These are phyloP conservation scores for Microplitis mediator DNA, from an alignment of 1,140 invertebrate genomes.

Conservation along the genomic window DNA sequence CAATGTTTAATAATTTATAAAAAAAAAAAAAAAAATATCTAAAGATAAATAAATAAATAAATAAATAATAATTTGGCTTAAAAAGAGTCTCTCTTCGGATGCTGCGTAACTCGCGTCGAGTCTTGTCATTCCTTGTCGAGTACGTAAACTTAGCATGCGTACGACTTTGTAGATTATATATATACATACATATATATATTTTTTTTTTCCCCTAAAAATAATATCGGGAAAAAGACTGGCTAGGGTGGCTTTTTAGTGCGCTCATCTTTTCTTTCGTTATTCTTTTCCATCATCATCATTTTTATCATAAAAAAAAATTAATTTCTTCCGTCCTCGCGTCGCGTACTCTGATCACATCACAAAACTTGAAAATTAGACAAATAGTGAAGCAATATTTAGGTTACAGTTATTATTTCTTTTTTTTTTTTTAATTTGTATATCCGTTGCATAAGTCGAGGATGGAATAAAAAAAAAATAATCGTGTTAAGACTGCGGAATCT, in stretches of 20 bases:
- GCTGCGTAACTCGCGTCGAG: constrained; percentile 9
- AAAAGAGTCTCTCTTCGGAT: constrained; percentile 8
- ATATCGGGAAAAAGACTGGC: constrained; percentile 6
- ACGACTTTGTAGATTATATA: not conserved
- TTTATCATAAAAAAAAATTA: not conserved
- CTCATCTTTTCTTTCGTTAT: constrained; percentile 20
- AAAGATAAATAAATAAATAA: too few species aligned
- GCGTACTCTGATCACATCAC: not conserved
- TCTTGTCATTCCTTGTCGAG: constrained; percentile 43
- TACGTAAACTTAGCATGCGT: constrained; percentile 30
- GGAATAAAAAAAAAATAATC: not conserved
- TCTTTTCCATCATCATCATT: not conserved
- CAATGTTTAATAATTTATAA: not conserved
- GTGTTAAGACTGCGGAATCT: too few species aligned
- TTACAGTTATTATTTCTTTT: too few species aligned
- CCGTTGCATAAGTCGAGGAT: not conserved
- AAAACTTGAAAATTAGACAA: too few species aligned
- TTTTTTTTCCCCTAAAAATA: not conserved
- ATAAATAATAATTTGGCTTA: too few species aligned
- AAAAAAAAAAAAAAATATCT: too few species aligned
- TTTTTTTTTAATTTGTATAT: not conserved
- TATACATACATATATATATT: not conserved
- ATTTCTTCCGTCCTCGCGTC: constrained; percentile 4
- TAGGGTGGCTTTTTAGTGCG: constrained; percentile 17
- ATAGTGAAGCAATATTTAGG: too few species aligned